These are phyloP conservation scores for Andrena marginata DNA, from an alignment of 2,888 invertebrate genomes.

Conservation along the genomic window DNA sequence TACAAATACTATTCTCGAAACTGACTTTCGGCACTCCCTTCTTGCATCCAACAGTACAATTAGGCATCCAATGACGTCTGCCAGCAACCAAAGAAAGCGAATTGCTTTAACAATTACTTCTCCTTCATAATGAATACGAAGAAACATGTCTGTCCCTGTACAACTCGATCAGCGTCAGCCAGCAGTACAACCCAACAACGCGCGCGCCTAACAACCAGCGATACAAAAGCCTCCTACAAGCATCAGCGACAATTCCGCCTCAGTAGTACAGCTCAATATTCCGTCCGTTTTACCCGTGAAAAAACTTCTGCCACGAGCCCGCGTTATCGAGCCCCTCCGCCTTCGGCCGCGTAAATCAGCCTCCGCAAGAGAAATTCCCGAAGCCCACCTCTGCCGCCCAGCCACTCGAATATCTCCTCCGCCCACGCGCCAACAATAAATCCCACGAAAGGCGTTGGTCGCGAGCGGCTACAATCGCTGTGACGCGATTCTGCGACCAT, in stretches of 20 bases:
- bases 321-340: not conserved
- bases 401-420: not conserved
- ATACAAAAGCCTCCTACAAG: not conserved
- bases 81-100: too few relatives aligned
- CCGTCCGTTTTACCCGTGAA: not conserved
- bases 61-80: too few relatives aligned
- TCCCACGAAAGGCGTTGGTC: not conserved
- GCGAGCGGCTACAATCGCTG: not conserved
- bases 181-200: not conserved
- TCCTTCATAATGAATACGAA: too few relatives aligned
- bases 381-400: not conserved
- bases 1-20: too few relatives aligned
- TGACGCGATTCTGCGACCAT: not conserved
- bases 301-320: not conserved
- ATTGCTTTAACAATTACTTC: too few relatives aligned
- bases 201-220: not conserved
- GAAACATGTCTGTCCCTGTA: not conserved
- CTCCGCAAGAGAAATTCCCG: not conserved
- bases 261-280: conserved; percentile 1
- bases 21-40: too few relatives aligned
- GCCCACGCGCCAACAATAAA: not conserved
- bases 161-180: not conserved
- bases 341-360: not conserved
- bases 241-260: not conserved
- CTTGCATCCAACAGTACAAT: too few relatives aligned